Evolutionary conservation across 1,140 invertebrate genomes (phyloP).

Genomic region (Pararge aegeria): DNA sequence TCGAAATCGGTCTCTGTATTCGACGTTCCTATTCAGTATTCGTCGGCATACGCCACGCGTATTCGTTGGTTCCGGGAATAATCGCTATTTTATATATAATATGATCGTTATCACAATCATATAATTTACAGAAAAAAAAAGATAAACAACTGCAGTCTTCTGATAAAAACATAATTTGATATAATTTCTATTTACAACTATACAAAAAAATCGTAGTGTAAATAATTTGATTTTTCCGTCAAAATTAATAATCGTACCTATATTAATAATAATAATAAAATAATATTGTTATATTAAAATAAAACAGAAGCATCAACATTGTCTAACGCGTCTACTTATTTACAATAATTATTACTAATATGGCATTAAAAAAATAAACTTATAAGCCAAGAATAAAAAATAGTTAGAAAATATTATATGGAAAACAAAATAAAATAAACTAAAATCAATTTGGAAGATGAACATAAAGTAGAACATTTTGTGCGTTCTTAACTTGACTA

Average conservation of each 20-base stretch:
- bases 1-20: slow-evolving; percentile 32
- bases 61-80: slow-evolving; percentile 59
- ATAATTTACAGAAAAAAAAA: slow-evolving; percentile 57
- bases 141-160: slow-evolving; percentile 65
- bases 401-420: slow-evolving; percentile 26
- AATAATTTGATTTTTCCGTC: slow-evolving; percentile 59
- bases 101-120: slow-evolving; percentile 37
- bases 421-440: slow-evolving; percentile 41
- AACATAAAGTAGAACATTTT: slow-evolving; percentile 50
- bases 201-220: slow-evolving; percentile 61
- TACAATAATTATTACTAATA: slow-evolving; percentile 69
- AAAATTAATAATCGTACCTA: slow-evolving; percentile 54
- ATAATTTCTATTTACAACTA: slow-evolving; percentile 60
- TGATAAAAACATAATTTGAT: slow-evolving; percentile 57
- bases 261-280: slow-evolving; percentile 53
- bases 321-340: slow-evolving; percentile 56
- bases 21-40: slow-evolving; percentile 34
- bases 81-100: slow-evolving; percentile 64
- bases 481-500: slow-evolving; percentile 75
- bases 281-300: slow-evolving; percentile 38
- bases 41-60: slow-evolving; percentile 32
- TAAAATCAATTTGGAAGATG: slow-evolving; percentile 53
- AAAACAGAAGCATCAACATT: slow-evolving; percentile 62
- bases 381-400: slow-evolving; percentile 51
- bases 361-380: slow-evolving; percentile 69